These are phyloP conservation scores for Magallana nippona DNA, from an alignment of 2,888 invertebrate genomes.

Conservation along the genomic window DNA sequence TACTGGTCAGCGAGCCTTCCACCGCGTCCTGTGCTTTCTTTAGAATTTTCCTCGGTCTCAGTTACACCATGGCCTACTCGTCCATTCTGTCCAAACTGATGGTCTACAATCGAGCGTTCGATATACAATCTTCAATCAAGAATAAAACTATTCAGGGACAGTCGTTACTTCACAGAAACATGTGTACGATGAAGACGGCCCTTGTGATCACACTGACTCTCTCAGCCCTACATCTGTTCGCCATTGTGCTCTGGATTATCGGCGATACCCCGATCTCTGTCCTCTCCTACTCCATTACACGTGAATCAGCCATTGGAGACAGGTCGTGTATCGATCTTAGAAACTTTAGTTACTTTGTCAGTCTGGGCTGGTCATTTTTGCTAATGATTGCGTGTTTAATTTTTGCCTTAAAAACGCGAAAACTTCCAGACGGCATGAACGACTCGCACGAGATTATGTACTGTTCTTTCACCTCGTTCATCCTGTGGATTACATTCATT, in stretches of 20 bases:
- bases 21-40: slow-evolving; percentile 81
- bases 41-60: slow-evolving; percentile 82
- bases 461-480: slow-evolving; percentile 83
- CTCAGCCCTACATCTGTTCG: slow-evolving; percentile 81
- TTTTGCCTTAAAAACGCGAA: slow-evolving; percentile 83
- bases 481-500: slow-evolving; percentile 83
- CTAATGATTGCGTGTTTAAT: slow-evolving; percentile 82
- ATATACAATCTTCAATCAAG: slow-evolving; percentile 58
- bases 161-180: slow-evolving; percentile 80
- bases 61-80: slow-evolving; percentile 83
- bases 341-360: slow-evolving; percentile 81
- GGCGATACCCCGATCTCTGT: slow-evolving; percentile 80
- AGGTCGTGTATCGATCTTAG: slow-evolving; percentile 80
- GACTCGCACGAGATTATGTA: slow-evolving; percentile 83
- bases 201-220: slow-evolving; percentile 82
- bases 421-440: slow-evolving; percentile 84
- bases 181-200: slow-evolving; percentile 80
- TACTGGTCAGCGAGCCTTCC: slow-evolving; percentile 82
- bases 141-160: slow-evolving; percentile 35
- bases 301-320: slow-evolving; percentile 75
- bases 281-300: slow-evolving; percentile 72
- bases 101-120: slow-evolving; percentile 83
- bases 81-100: slow-evolving; percentile 83
- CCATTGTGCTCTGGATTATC: slow-evolving; percentile 81
- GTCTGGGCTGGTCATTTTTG: slow-evolving; percentile 82